Evolutionary conservation across 1,140 invertebrate species (phyloP), one percentile per base, ranked within the genome.

Genomic region (Oncopeltus fasciatus): DNA sequence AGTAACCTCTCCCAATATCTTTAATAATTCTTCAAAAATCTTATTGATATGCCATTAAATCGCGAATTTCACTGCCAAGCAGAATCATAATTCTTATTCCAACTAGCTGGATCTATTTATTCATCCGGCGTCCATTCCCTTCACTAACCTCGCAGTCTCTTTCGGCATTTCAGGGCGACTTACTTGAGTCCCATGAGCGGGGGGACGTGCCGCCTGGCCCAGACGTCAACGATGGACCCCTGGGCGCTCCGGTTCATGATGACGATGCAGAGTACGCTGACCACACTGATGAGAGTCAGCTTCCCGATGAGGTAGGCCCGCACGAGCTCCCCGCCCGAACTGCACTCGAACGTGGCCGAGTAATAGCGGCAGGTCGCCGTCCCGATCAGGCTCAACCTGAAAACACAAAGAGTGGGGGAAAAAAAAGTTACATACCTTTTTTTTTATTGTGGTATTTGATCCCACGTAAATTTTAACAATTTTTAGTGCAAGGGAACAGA

Each of bases 161-260:
- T 16, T 38, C 5, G 16, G 16, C 5, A 38, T 16, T 9, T 9
- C 16, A 9, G 33, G 33, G 3, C 16, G 4, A 57, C 78, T 79
- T 74, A 84, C 83, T 87, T 87, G 68, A 83, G 67, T 47, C 82
- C 76, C 8, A 87, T 71, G 29, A 86, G 75, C 43, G 82, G 80
- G 28, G 83, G 78, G 0, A 87, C 84, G 47, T 78, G 75, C 67
- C 78, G 77, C 65, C 84, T 76, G 1, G 80, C 78, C 59, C 81
- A 77, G 46, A 81, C 80, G 66, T 86, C 83, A n/a, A 82, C 81
- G 62, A 87, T 86, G 47, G 82, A 80, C 20, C 85, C 85, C 65
- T 79, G 77, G 1, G 83, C 79, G 60, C 84, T 86, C 33, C 84
- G 77, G 70, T 81, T 83, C 5, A 84, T 82, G 62, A 86, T 76